Base-by-base conservation (phyloP, 1,140 invertebrate species). In the Nasonia vitripennis region DNA sequence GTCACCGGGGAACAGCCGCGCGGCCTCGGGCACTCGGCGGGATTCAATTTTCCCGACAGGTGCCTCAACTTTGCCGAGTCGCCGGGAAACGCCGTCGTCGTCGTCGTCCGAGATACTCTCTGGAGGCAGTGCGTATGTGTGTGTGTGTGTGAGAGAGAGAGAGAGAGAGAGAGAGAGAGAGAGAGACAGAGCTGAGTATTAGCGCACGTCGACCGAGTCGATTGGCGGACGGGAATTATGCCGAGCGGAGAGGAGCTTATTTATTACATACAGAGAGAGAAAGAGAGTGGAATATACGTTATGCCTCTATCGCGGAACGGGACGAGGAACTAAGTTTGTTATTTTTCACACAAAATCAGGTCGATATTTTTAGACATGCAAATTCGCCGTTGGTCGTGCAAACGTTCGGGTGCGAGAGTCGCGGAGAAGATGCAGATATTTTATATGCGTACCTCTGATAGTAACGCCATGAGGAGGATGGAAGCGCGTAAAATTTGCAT, bases 1-100 rank as follows among this genome's bases (percentile, higher is more conserved):
- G 31, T 68, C 83, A 55, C 45, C 51, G 11, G 1, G 20, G 67
- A 34, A 1, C 31, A 45, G 5, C 6, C 70, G 20, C 74, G 45
- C 2, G 41, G 23, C 78, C 67, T 2, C 0, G 67, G 71, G 34
- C 79, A 51, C 45, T 73, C 20, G 5, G 27, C 0, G 27, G 6
- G 9, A 82, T 78, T 70, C 41, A 78, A 81, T 78, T 82, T 71
- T 23, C 20, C 17, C 31, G 74, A 78, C 67, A 41, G 68, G 41
- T 51, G 84, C 11, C 62, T 82, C 23, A 5, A 3, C 10, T 48
- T 20, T 6, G 20, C 75, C 6, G n/a, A 6, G 51, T 12, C 34
- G 14, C 37, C 73, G 51, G 12, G 31, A 20, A 62, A 62, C 23
- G 11, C 17, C 6, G 55, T n/a, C 55, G 55, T 51, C 11, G 48